phyloP scores from a whole-genome alignment of 2,113 vertebrate genomes.

The Myiozetetes cayanensis region DNA sequence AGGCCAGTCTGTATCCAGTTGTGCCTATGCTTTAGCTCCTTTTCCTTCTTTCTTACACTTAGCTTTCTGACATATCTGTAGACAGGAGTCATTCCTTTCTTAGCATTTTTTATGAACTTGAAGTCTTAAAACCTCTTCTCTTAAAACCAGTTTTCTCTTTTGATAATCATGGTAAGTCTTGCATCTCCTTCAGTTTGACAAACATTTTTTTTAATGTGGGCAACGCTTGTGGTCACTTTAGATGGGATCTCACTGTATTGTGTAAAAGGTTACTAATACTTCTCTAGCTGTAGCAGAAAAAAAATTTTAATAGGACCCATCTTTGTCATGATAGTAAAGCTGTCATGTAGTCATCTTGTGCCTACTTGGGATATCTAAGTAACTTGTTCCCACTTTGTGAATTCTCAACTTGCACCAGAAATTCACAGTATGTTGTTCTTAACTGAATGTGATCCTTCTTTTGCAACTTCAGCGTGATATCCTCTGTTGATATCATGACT shows the following conservation, averaged over 20 bases:
- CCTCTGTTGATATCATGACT: neutral
- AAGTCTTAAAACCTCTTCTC: neutral
- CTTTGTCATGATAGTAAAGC: neutral
- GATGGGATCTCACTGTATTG: neutral
- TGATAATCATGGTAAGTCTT: neutral
- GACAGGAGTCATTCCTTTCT: neutral
- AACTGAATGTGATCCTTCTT: neutral
- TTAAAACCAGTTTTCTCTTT: neutral
- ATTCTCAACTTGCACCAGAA: neutral
- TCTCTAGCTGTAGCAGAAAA: neutral
- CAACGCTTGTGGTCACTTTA: neutral
- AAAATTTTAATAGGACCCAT: fast-evolving
- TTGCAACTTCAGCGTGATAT: neutral
- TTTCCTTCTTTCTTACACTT: neutral
- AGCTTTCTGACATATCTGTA: neutral
- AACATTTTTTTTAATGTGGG: neutral
- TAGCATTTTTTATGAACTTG: neutral
- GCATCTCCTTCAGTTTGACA: neutral
- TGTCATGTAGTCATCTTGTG: neutral
- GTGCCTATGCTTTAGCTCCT: neutral
- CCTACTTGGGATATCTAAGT: neutral
- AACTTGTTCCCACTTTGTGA: neutral
- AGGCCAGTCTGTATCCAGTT: neutral
- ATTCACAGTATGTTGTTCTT: neutral
- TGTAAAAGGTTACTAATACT: neutral